phyloP scores from a whole-genome alignment of 2,888 invertebrate genomes.

The Cryptocephalus moraei region DNA sequence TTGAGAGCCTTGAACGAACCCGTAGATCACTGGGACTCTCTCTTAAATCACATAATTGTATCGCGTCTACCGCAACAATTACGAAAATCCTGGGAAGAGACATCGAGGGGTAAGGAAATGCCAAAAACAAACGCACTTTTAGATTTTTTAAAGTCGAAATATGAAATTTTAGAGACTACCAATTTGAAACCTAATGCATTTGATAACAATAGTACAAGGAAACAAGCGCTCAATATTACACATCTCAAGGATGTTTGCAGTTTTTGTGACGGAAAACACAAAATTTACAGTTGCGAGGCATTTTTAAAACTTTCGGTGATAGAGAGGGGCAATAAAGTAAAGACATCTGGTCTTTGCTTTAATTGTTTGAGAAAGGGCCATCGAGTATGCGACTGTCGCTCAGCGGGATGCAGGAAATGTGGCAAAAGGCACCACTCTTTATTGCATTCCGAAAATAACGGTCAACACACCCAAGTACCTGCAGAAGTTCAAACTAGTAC shows the following conservation, averaged over 20 bases:
- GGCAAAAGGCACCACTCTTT: conserved; percentile 1
- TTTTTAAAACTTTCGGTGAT: not conserved
- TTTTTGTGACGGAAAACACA: not conserved
- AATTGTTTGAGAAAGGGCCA: conserved; percentile 3
- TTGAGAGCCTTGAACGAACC: conserved; percentile 1
- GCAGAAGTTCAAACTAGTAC: not conserved
- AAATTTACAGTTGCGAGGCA: not conserved
- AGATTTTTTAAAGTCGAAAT: conserved; percentile 1
- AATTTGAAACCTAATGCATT: not conserved
- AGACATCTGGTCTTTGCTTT: not conserved
- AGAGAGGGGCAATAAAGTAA: not conserved
- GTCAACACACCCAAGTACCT: not conserved
- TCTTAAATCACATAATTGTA: conserved; percentile 3
- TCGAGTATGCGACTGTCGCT: not conserved
- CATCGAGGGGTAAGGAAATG: not conserved
- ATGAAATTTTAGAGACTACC: conserved; percentile 1
- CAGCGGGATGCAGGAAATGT: conserved; percentile 1
- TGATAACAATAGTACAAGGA: not conserved
- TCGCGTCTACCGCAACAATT: too few relatives aligned
- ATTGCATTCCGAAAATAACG: not conserved
- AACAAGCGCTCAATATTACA: not conserved
- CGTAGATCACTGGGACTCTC: conserved; percentile 2
- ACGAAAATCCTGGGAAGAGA: conserved; percentile 2
- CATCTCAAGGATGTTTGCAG: not conserved
- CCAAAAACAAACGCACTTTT: not conserved